A percentile compares a stretch with the other conserved stretches of the same genome.
Evolutionary conservation across 2,113 vertebrate genomes (phyloP).

Genomic region (Sceloporus undulatus): DNA sequence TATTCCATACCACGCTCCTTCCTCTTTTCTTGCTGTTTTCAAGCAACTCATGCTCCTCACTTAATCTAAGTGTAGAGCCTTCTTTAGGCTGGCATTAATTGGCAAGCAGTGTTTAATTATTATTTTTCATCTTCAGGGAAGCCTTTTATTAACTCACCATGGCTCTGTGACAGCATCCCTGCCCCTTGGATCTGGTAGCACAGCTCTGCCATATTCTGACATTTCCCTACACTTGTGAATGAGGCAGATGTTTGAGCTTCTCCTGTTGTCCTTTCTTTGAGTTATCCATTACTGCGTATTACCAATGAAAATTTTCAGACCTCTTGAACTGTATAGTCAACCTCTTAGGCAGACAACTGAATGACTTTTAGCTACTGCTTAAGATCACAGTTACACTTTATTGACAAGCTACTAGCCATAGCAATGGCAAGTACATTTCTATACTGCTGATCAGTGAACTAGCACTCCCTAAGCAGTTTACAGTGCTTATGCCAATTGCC

Average conservation of each 20-base stretch:
- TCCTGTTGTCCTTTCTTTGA: conserved; percentile 53
- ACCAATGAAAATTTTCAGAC: conserved; percentile 33
- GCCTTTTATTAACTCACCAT: conserved; percentile 78
- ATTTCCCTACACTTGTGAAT: conserved; percentile 56
- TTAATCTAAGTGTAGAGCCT: conserved; percentile 78
- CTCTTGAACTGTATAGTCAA: conserved; percentile 34
- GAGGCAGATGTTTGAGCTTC: conserved; percentile 41
- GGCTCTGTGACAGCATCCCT: conserved; percentile 64
- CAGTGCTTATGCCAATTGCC: too few relatives aligned
- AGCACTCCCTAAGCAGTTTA: too few relatives aligned
- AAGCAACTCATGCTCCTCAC: conserved; percentile 75
- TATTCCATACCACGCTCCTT: conserved; percentile 75
- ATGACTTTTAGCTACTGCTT: not conserved
- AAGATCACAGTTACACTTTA: not conserved
- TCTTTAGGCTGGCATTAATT: conserved; percentile 83
- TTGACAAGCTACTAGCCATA: not conserved
- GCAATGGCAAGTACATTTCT: too few relatives aligned
- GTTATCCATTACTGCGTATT: conserved; percentile 31
- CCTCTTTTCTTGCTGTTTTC: conserved; percentile 81
- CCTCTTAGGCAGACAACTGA: conserved; percentile 37
- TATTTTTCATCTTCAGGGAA: conserved; percentile 82
- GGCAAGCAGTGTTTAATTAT: conserved; percentile 84
- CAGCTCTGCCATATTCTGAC: conserved; percentile 73
- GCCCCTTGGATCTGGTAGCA: conserved; percentile 70
- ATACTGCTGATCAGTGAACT: too few relatives aligned